These are phyloP conservation scores for Notospermus geniculatus DNA, from an alignment of 1,140 invertebrate genomes.

Conservation along the genomic window DNA sequence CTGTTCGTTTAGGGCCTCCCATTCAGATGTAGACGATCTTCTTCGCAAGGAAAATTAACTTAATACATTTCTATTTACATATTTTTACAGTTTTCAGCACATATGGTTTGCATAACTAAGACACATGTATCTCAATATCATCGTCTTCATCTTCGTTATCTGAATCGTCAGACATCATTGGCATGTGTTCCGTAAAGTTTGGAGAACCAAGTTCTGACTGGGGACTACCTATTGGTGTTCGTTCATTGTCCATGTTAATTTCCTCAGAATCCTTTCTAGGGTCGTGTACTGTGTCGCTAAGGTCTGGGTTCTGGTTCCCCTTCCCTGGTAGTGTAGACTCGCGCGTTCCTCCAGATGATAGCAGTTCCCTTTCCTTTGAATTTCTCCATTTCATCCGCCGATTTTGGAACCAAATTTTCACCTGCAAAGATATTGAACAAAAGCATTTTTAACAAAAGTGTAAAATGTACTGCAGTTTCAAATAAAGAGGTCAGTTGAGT, in stretches of 20 bases:
- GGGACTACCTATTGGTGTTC: background rate
- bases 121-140: slow-evolving; percentile 14
- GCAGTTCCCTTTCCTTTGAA: slow-evolving; percentile 90
- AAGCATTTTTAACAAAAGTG: background rate
- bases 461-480: too few relatives aligned
- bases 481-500: too few relatives aligned
- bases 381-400: slow-evolving; percentile 69
- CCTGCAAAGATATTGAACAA: slow-evolving; percentile 32
- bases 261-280: background rate
- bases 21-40: too few relatives aligned
- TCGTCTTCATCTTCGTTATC: slow-evolving; percentile 10
- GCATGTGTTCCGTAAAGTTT: background rate
- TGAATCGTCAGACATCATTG: slow-evolving; percentile 12
- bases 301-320: slow-evolving; percentile 93
- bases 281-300: slow-evolving; percentile 67
- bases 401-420: slow-evolving; percentile 59
- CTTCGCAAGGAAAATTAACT: too few relatives aligned
- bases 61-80: too few relatives aligned
- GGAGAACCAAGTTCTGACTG: background rate
- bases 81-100: too few relatives aligned
- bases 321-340: slow-evolving; percentile 95
- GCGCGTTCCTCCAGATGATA: slow-evolving; percentile 84
- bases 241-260: background rate
- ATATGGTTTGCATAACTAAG: background rate
- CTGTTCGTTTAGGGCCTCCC: too few relatives aligned